Base-by-base conservation (phyloP, 2,888 invertebrate genomes). In the Mythimna vitellina region DNA sequence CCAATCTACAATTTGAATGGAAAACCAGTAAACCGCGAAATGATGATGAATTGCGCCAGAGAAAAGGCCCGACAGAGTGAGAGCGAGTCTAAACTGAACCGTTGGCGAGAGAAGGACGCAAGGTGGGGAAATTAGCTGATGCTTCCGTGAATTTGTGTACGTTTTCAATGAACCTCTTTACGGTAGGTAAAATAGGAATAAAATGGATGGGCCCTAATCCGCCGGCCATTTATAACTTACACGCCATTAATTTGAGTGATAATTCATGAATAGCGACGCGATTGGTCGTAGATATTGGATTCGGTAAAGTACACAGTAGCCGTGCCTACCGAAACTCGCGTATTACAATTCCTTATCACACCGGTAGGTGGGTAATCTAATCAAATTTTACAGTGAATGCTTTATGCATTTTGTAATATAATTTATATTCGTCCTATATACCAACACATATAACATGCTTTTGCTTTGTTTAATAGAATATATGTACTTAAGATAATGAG, bases 161-260 rank as follows among this genome's bases (percentile, higher is more conserved):
- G 93, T 94, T 95, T 96, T 96, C 96, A 96, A 96, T 96, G 95
- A 95, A 95, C 93, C 93, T 94, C 94, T 95, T 96, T 93, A 94
- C 93, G 93, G 95, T 95, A 95, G 95, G 95, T 95, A 95, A 95
- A 95, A 95, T 95, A 95, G 95, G 95, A 95, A 95, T 94, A 95
- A 96, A 96, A 95, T 91, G 95, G 95, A 94, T 95, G 93, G 93
- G 81, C 89, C 93, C 92, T 96, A 96, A 96, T 96, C 96, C 94
- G 85, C 84, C 92, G 92, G 94, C 95, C 96, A 96, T 96, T 96
- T 96, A 96, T 96, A 96, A 95, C 95, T 96, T 92, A 95, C 96
- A 96, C 95, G 93, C 95, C 96, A 96, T 96, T 96, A 96, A 96
- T 95, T 96, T 94, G 94, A 94, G 93, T 93, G 95, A 96, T 96